Base-by-base conservation (phyloP, 1,140 invertebrate species). In the Episyrphus balteatus region DNA sequence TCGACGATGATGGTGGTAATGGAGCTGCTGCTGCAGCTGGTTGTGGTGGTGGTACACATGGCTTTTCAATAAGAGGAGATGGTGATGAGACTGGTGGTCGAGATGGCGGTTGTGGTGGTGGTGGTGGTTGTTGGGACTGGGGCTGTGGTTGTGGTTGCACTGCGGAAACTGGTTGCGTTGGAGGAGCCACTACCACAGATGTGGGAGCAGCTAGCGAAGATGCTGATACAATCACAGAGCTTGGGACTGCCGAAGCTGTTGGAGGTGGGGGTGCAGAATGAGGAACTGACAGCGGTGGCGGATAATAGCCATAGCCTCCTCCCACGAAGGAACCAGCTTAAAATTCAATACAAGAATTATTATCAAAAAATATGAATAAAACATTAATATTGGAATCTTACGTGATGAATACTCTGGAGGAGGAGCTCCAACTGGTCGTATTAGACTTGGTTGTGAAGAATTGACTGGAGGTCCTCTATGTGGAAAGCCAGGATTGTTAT, bases 401-500 rank as follows among this genome's bases (percentile, higher is more conserved):
- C 62, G 62, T 54, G 62, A 41, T 43, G 56, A 46, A 36, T 54
- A 65, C 32, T 65, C 62, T 3, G 62, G 51, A 5, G 54, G 47
- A n/a, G 38, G 48, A 11, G 42, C 32, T 39, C 34, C 44, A 37
- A 37, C 31, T 18, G 38, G 33, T 2, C 49, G 46, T 44, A 47
- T 26, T 26, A 26, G 21, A 12, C 34, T 15, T 36, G 34, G 34
- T 47, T 48, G 53, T n/a, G 46, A 46, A 21, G 54, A 46, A 17
- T 52, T 55, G 7, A 57, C 55, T 10, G 58, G 58, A 36, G 44
- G 52, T 17, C 55, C 53, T 7, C 62, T 60, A 6, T 60, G 62
- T 7, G 51, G 50, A 54, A 56, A 66, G 33, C 52, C 60, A 18
- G 62, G 62, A 52, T 62, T 66, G 9, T 62, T 62, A 40, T 61